Evolutionary conservation across 2,797 vertebrate species (phyloP), one percentile per base, ranked within the genome.

Genomic region (Pampus argenteus): DNA sequence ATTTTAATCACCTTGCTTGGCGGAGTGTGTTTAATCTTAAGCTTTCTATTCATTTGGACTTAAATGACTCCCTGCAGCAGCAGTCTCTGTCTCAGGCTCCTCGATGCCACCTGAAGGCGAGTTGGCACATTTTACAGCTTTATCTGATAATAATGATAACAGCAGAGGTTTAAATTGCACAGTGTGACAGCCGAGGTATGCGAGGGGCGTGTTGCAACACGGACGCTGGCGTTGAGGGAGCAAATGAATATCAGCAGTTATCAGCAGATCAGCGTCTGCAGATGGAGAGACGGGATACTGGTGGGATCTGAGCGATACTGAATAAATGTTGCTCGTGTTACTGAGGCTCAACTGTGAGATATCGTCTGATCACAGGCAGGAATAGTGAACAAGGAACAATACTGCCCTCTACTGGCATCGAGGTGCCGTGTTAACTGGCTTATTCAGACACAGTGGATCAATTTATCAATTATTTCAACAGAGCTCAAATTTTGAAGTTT

Each of bases 371-470:
- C 18, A 11, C 25, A 47, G 64, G 54, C 20, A 11, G 66, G 17
- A 28, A 42, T 0, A 9, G 38, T 9, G 22, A 49, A 38, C 0
- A 29, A 78, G 76, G 66, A 51, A 36, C 79, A 51, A 56, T 67
- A 26, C 84, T 74, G 90, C 89, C 91, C 87, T 73, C 91, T 82
- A 9, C 73, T 90, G 89, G 81, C 8, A 29, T n/a, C n/a, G n/a
- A 64, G n/a, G 2, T 7, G 17, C 36, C 29, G 5, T 14, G 22
- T 22, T 6, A 22, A 61, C 1, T 6, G 8, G 1, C n/a, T 14
- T 48, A 13, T 25, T 28, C 40, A 44, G 9, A 29, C 40, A 29
- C 38, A 34, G 2, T 34, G 31, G 31, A 34, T 34, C 31, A 34
- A 34, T 10, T 34, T 34, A 10, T 34, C 31, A 34, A 34, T 34